Percentiles rank a stretch among this genome's conserved stretches.
These are phyloP conservation scores for Pseudoips prasinana DNA, from an alignment of 2,888 invertebrate genomes.

Conservation along the genomic window DNA sequence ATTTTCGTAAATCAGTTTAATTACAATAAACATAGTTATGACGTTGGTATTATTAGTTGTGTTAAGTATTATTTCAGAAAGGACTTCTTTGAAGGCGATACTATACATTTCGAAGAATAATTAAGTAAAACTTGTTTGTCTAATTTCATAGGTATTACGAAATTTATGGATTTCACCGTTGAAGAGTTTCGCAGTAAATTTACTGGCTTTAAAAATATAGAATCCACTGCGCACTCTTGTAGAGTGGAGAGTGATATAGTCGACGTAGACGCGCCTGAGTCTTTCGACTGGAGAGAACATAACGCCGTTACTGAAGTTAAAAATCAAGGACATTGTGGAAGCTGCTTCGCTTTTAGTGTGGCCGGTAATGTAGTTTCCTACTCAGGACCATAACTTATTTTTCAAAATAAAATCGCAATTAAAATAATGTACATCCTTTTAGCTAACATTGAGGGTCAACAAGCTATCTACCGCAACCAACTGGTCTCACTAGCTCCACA, in stretches of 20 bases:
- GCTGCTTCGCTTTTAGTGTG: slow-evolving; percentile 86
- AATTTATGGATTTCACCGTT: slow-evolving; percentile 5
- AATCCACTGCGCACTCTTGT: background rate
- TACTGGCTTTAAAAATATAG: slow-evolving; percentile 1
- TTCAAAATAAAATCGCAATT: too few relatives aligned
- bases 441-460: slow-evolving; percentile 25
- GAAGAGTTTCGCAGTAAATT: slow-evolving; percentile 2
- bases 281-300: slow-evolving; percentile 86
- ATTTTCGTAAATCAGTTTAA: too few relatives aligned
- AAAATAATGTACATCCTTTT: background rate
- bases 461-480: slow-evolving; percentile 9
- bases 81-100: too few relatives aligned
- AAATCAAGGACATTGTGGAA: slow-evolving; percentile 89
- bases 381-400: too few relatives aligned
- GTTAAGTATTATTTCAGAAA: too few relatives aligned
- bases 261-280: slow-evolving; percentile 20
- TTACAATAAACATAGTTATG: too few relatives aligned
- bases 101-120: too few relatives aligned
- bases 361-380: slow-evolving; percentile 20
- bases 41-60: too few relatives aligned
- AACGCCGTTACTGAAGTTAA: slow-evolving; percentile 90
- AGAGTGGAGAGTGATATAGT: background rate
- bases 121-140: too few relatives aligned
- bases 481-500: slow-evolving; percentile 12
- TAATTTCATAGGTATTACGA: slow-evolving; percentile 1